Conservation (phyloP, 2,113 vertebrate genomes). For the Ctenomys sociabilis region DNA sequence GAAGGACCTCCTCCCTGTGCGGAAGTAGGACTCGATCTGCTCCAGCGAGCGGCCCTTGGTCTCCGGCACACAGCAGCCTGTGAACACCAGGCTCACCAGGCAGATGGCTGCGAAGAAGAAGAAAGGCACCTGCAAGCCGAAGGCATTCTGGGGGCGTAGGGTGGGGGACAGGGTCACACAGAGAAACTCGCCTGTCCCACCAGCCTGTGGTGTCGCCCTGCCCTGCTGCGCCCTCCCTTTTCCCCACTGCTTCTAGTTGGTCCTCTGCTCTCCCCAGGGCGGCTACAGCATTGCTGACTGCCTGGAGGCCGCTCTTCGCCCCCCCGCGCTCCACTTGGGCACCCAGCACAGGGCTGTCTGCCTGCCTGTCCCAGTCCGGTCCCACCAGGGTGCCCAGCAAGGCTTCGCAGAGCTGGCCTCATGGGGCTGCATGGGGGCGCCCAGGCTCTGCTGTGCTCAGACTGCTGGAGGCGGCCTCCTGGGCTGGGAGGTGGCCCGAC, state of each 20-base stretch:
- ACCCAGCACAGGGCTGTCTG: no score
- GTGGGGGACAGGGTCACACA: fast-evolving
- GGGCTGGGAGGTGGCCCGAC: neutral
- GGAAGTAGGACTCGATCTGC: slow-evolving; percentile 96
- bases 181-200: neutral
- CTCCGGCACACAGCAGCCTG: slow-evolving; percentile 92
- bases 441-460: neutral
- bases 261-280: neutral
- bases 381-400: neutral
- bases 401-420: neutral
- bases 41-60: slow-evolving; percentile 94
- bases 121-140: slow-evolving; percentile 92
- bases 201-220: no score
- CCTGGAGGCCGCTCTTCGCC: no score
- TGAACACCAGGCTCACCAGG: slow-evolving; percentile 91
- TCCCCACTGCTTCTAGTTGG: neutral
- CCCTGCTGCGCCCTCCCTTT: fast-evolving
- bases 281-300: neutral
- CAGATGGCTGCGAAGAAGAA: slow-evolving; percentile 91
- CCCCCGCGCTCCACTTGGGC: fast-evolving
- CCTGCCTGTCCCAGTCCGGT: neutral
- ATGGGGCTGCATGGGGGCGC: neutral
- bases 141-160: slow-evolving; percentile 79
- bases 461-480: neutral
- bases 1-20: slow-evolving; percentile 84